phyloP scores from a whole-genome alignment of 2,113 vertebrate species.

The Boleophthalmus pectinirostris region DNA sequence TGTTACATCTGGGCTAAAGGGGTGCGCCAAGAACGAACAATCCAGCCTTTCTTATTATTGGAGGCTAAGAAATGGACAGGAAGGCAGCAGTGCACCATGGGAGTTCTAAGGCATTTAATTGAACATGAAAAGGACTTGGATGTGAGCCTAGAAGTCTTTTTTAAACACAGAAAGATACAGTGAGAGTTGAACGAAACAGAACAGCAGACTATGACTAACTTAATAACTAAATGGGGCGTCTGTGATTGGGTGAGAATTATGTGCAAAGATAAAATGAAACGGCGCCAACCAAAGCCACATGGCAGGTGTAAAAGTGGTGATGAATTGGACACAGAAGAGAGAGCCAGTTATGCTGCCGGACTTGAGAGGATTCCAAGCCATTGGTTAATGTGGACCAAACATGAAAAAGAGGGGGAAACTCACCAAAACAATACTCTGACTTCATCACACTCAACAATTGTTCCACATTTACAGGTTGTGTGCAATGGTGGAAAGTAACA shows the following conservation, averaged over 20 bases:
- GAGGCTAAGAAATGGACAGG: conserved; percentile 51
- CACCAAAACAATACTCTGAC: background rate
- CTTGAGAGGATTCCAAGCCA: background rate
- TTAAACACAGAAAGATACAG: conserved; percentile 5
- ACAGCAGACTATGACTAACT: background rate
- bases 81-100: conserved; percentile 57
- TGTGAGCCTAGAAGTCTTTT: conserved; percentile 16
- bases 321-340: conserved; percentile 1
- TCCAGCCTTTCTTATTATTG: conserved; percentile 60
- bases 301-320: conserved; percentile 8
- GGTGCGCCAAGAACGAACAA: conserved; percentile 64
- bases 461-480: too few relatives aligned
- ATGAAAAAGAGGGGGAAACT: background rate
- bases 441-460: background rate
- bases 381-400: background rate
- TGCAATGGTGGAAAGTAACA: too few relatives aligned
- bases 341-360: background rate
- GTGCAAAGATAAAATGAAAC: conserved; percentile 1
- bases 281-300: background rate
- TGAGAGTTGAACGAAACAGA: background rate
- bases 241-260: background rate
- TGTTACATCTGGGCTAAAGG: conserved; percentile 58
- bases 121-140: conserved; percentile 30
- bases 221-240: background rate
- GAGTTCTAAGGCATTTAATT: conserved; percentile 52